phyloP scores from a whole-genome alignment of 2,797 vertebrate genomes.

The Echiichthys vipera region DNA sequence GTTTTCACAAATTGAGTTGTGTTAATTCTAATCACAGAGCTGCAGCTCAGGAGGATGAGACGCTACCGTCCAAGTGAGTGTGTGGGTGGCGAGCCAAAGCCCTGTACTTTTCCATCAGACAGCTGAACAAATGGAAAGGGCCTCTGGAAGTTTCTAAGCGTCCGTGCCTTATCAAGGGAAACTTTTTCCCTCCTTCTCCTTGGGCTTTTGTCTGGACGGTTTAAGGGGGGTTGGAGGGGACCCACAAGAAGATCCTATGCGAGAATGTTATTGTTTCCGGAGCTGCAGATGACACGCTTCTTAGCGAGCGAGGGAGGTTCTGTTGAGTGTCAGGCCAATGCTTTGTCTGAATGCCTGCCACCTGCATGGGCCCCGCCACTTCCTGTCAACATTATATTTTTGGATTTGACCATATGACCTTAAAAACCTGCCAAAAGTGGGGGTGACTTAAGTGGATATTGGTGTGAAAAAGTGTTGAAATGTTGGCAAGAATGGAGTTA shows the following conservation, averaged over 20 bases:
- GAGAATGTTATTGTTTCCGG: conserved; percentile 70
- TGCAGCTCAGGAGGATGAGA: conserved; percentile 38
- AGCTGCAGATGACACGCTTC: conserved; percentile 61
- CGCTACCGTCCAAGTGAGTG: conserved; percentile 8
- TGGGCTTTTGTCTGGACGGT: conserved; percentile 44
- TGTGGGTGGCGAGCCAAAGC: conserved; percentile 15
- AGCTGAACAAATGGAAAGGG: conserved; percentile 58
- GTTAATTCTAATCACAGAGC: conserved; percentile 63
- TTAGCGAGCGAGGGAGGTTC: conserved; percentile 19
- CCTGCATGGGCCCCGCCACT: conserved; percentile 31
- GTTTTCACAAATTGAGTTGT: conserved; percentile 77
- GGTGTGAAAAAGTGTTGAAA: not conserved
- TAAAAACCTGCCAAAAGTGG: conserved; percentile 5
- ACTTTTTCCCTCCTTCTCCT: conserved; percentile 27
- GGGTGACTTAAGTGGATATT: not conserved
- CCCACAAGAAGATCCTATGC: conserved; percentile 19
- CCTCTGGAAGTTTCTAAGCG: conserved; percentile 54
- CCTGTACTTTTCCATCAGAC: conserved; percentile 77
- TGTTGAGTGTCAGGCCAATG: not conserved
- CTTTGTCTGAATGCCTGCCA: conserved; percentile 38
- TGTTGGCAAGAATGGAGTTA: not conserved
- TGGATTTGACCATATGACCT: conserved; percentile 38
- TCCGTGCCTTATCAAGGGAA: conserved; percentile 42
- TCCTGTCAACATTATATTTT: conserved; percentile 62
- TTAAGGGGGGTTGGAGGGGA: not conserved